Evolutionary conservation across 2,888 invertebrate species (phyloP).

Genomic region (Pachycephus smyrnensis): DNA sequence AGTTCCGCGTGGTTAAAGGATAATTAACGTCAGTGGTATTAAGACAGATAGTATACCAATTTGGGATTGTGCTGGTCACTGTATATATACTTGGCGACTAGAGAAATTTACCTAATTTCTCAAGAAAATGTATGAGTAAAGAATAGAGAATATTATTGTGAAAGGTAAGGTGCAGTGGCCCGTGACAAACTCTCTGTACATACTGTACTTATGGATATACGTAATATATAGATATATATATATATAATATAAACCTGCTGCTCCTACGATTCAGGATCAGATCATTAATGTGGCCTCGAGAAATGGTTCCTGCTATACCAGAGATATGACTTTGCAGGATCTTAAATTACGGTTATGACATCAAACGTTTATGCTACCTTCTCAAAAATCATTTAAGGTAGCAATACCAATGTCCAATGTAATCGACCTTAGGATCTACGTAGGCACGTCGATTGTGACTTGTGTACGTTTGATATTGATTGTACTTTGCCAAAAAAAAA

Average conservation of each 20-base stretch:
- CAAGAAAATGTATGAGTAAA: background rate
- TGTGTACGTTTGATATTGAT: background rate
- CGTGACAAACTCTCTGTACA: constrained; percentile 17
- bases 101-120: background rate
- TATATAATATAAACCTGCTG: background rate
- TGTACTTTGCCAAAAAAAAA: background rate
- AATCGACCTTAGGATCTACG: background rate
- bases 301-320: constrained; percentile 2
- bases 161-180: constrained; percentile 52
- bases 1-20: background rate
- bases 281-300: background rate
- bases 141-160: constrained; percentile 30
- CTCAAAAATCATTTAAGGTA: background rate
- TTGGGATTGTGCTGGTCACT: background rate
- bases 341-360: background rate
- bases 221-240: background rate
- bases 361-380: background rate
- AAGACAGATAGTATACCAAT: background rate
- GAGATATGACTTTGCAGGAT: background rate
- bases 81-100: background rate
- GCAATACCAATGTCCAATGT: background rate
- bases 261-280: background rate
- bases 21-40: background rate
- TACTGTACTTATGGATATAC: background rate
- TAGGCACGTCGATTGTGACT: background rate